phyloP scores from a whole-genome alignment of 1,140 invertebrate genomes.

The Chymomyza costata region DNA sequence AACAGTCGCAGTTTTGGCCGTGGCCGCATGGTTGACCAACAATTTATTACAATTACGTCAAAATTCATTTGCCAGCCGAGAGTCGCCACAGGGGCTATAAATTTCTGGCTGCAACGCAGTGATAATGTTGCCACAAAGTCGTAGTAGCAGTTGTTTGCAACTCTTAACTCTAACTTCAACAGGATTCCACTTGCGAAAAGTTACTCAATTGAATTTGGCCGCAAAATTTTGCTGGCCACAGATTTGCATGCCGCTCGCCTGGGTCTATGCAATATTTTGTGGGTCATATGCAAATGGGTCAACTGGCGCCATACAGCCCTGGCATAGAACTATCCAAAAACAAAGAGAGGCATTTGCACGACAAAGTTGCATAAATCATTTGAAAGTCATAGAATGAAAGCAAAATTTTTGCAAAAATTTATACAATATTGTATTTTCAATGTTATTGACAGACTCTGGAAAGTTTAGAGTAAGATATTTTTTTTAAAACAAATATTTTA shows the following conservation, averaged over 20 bases:
- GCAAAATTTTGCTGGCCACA: conserved; percentile 35
- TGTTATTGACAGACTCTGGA: no score
- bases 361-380: conserved; percentile 44
- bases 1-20: conserved; percentile 8
- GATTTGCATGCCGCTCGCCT: conserved; percentile 1
- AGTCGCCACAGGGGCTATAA: conserved; percentile 43
- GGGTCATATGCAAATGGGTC: conserved; percentile 54
- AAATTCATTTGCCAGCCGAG: conserved; percentile 61
- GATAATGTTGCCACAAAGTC: conserved; percentile 37
- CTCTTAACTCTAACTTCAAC: no score
- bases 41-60: conserved; percentile 73
- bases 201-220: conserved; percentile 50
- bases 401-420: no score
- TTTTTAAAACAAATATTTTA: no score
- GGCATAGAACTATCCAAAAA: no score
- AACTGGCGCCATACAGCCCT: conserved; percentile 13
- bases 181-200: conserved; percentile 11
- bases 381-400: conserved; percentile 30
- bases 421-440: no score
- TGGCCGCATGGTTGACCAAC: conserved; percentile 44
- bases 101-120: conserved; percentile 64
- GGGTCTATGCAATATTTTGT: conserved; percentile 17
- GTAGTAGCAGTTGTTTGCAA: background rate
- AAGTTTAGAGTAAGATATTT: no score
- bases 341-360: conserved; percentile 7